Evolutionary conservation across 2,888 invertebrate genomes (phyloP).

Genomic region (Hanleya hanleyi): DNA sequence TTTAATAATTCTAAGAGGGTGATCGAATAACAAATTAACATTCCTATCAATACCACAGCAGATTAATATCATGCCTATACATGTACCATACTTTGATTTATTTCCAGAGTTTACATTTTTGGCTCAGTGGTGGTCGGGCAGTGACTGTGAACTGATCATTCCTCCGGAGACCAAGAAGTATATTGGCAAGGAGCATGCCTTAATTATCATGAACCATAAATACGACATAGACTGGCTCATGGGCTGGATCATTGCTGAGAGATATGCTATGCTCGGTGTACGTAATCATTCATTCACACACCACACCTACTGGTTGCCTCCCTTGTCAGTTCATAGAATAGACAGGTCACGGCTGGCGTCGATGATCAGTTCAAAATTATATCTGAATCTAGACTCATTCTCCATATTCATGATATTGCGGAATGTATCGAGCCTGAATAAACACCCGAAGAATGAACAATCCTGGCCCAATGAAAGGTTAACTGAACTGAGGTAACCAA

Average conservation of each 20-base stretch:
- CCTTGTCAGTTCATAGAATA: too few relatives aligned
- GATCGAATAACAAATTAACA: too few relatives aligned
- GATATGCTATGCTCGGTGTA: constrained; percentile 87
- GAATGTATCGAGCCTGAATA: too few relatives aligned
- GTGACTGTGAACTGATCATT: constrained; percentile 83
- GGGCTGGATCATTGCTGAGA: constrained; percentile 92
- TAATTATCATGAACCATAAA: constrained; percentile 94
- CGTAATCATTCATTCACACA: constrained; percentile 67
- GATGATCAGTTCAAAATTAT: too few relatives aligned
- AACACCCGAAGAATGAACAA: too few relatives aligned
- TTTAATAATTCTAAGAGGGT: too few relatives aligned
- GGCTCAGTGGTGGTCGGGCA: constrained; percentile 94
- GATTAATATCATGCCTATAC: constrained; percentile 89
- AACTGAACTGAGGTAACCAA: too few relatives aligned
- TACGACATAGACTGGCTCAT: constrained; percentile 97
- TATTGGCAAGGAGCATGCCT: constrained; percentile 90
- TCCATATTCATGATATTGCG: too few relatives aligned
- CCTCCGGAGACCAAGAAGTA: constrained; percentile 78
- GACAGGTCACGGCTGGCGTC: too few relatives aligned
- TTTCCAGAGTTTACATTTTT: constrained; percentile 90
- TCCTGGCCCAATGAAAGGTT: too few relatives aligned
- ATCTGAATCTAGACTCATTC: too few relatives aligned
- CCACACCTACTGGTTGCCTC: too few relatives aligned
- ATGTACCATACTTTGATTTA: constrained; percentile 86
- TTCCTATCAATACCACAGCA: constrained; percentile 89